These are phyloP conservation scores for Julus scanicus DNA, from an alignment of 2,888 invertebrate genomes.

Conservation along the genomic window DNA sequence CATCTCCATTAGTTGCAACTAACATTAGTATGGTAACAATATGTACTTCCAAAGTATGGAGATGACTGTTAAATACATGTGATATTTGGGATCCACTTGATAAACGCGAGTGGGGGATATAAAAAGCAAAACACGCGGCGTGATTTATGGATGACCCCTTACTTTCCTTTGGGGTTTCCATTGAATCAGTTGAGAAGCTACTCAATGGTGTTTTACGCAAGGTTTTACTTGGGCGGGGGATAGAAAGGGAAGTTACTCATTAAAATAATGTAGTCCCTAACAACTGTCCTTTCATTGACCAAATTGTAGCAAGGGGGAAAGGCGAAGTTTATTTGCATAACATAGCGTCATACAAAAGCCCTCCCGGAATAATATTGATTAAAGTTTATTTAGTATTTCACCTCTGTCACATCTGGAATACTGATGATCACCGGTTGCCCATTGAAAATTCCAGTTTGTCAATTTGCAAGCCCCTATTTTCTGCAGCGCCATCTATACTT, in stretches of 20 bases:
- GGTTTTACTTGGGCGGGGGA: background rate
- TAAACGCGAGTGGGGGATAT: background rate
- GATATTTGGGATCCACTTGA: background rate
- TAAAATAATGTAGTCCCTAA: background rate
- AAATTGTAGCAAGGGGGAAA: background rate
- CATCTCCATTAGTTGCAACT: background rate
- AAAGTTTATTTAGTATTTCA: constrained; percentile 14
- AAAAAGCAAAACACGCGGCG: background rate
- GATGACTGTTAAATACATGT: background rate
- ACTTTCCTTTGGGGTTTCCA: background rate
- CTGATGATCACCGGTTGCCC: constrained; percentile 6
- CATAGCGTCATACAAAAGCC: background rate
- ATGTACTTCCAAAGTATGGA: background rate
- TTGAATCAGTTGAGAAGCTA: background rate
- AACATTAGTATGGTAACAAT: background rate
- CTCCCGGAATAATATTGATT: background rate
- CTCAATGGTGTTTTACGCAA: background rate
- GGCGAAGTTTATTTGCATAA: background rate
- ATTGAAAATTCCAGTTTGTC: background rate
- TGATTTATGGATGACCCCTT: background rate
- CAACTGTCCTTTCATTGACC: constrained; percentile 5
- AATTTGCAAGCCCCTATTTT: background rate
- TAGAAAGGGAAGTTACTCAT: background rate
- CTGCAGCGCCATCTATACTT: background rate
- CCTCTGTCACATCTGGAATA: constrained; percentile 6